Conservation (phyloP, 1,140 invertebrate species). For the Neodiprion pinetum region DNA sequence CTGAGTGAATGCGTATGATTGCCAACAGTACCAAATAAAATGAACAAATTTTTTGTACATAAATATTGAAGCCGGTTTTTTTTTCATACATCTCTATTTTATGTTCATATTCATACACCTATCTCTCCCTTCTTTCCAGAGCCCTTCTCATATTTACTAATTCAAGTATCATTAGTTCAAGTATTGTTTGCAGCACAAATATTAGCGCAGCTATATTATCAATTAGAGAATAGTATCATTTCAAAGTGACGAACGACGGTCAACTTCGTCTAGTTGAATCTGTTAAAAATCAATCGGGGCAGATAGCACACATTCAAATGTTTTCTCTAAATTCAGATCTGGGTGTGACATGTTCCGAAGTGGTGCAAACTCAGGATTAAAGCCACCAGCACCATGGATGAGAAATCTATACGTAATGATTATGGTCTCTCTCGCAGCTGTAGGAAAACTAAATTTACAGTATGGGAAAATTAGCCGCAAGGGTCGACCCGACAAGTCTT, state of each 20-base stretch:
- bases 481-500: too few species aligned
- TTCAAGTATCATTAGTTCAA: background rate
- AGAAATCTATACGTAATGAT: too few species aligned
- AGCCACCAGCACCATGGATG: too few species aligned
- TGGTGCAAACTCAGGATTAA: too few species aligned
- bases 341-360: too few species aligned
- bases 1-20: background rate
- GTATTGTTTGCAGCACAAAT: background rate
- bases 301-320: too few species aligned
- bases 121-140: background rate
- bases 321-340: too few species aligned
- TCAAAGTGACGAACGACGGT: background rate
- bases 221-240: background rate
- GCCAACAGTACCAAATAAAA: conserved; percentile 2
- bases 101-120: background rate
- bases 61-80: background rate
- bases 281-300: too few species aligned
- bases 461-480: too few species aligned
- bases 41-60: background rate
- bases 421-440: too few species aligned
- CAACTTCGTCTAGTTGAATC: background rate
- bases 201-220: background rate
- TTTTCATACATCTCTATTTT: background rate
- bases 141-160: background rate
- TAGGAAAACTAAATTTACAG: too few species aligned